Percentiles rank a stretch among this genome's conserved stretches.
Evolutionary conservation across 1,140 invertebrate genomes (phyloP).

Genomic region (Gryon sp.): DNA sequence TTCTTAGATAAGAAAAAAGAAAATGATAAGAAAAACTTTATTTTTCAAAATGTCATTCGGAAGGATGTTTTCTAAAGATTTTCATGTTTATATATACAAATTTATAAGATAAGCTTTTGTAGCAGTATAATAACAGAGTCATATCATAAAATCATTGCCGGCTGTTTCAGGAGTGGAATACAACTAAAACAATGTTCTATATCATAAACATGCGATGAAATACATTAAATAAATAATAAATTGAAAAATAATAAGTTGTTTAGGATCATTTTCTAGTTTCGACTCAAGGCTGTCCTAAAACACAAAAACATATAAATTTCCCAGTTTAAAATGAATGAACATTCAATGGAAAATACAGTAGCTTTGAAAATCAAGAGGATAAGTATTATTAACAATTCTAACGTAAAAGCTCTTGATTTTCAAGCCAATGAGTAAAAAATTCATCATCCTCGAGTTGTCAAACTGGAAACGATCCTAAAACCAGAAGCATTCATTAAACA

Average conservation of each 20-base stretch:
- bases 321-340: too few species aligned
- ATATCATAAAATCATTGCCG: too few species aligned
- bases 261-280: conserved; percentile 62
- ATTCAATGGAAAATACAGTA: conserved; percentile 1
- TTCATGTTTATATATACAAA: too few species aligned
- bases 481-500: conserved; percentile 60
- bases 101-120: too few species aligned
- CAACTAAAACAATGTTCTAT: conserved; percentile 5
- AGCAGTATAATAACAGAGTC: too few species aligned
- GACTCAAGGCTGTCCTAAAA: conserved; percentile 37
- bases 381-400: neutral
- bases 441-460: conserved; percentile 56
- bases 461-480: conserved; percentile 65
- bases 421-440: conserved; percentile 14
- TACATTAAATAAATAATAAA: neutral
- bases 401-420: too few species aligned
- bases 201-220: conserved; percentile 37
- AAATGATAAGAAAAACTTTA: too few species aligned
- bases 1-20: too few species aligned
- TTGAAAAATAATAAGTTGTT: conserved; percentile 21
- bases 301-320: conserved; percentile 11
- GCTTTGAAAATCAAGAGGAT: conserved; percentile 3
- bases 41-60: too few species aligned
- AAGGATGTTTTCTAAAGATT: too few species aligned
- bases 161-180: too few species aligned